phyloP scores from a whole-genome alignment of 2,113 vertebrate species.

The Hiodon tergisus region DNA sequence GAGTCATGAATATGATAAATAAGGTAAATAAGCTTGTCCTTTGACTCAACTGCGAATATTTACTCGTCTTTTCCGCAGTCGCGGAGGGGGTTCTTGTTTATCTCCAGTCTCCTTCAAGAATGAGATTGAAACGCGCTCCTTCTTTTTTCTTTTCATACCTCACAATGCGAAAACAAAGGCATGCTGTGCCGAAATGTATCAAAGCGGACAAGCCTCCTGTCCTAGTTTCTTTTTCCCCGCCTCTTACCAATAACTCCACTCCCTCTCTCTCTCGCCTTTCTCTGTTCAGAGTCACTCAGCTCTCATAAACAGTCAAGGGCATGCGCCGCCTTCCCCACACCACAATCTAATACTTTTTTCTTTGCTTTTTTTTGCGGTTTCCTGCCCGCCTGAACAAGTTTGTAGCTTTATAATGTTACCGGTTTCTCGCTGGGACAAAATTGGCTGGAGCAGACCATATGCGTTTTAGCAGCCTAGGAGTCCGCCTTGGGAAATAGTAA shows the following conservation, averaged over 20 bases:
- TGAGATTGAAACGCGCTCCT: constrained; percentile 53
- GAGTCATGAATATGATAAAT: not conserved
- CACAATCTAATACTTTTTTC: constrained; percentile 23
- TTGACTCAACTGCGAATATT: not conserved
- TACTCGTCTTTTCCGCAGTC: constrained; percentile 25
- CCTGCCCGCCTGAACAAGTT: constrained; percentile 21
- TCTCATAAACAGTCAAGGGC: constrained; percentile 23
- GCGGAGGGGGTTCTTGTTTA: constrained; percentile 46
- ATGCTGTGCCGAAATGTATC: constrained; percentile 32
- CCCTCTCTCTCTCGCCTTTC: constrained; percentile 27
- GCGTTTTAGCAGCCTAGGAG: not conserved
- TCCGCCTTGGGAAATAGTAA: not conserved
- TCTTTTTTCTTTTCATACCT: constrained; percentile 17
- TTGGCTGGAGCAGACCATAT: constrained; percentile 9
- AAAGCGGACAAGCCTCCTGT: constrained; percentile 51
- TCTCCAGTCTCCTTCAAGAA: constrained; percentile 58
- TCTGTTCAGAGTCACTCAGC: constrained; percentile 12
- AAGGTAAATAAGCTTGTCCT: not conserved
- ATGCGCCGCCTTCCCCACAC: constrained; percentile 28
- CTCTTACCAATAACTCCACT: constrained; percentile 30
- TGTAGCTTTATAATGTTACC: constrained; percentile 24
- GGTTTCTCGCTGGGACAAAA: constrained; percentile 13
- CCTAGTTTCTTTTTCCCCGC: constrained; percentile 49
- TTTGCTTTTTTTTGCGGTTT: constrained; percentile 14
- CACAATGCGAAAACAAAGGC: constrained; percentile 42